A percentile compares a stretch with the other conserved stretches of the same genome.
Conservation (phyloP, 2,797 vertebrate genomes). For the Serranus cabrilla region DNA sequence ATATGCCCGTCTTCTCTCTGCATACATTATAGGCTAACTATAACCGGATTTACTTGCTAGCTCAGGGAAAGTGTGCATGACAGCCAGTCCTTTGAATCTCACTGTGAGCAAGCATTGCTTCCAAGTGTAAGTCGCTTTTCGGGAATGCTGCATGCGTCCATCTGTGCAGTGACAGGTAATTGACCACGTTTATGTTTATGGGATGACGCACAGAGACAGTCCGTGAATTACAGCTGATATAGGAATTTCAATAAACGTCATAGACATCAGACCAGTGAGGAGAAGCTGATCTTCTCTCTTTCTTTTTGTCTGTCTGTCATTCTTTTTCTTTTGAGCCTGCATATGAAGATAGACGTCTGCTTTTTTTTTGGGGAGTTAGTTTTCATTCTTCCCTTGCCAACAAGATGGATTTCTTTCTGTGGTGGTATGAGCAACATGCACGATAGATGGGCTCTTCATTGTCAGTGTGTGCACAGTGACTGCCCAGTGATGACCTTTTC, state of each 20-base stretch:
- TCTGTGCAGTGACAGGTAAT: conserved; percentile 51
- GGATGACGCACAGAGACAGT: conserved; percentile 41
- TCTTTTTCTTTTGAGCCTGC: background rate
- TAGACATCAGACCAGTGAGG: conserved; percentile 27
- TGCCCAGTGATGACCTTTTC: conserved; percentile 65
- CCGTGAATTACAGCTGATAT: conserved; percentile 63
- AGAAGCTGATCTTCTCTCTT: background rate
- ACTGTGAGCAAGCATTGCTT: conserved; percentile 58
- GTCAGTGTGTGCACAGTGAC: conserved; percentile 40
- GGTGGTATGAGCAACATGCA: conserved; percentile 34
- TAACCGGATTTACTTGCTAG: conserved; percentile 75
- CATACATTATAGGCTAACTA: conserved; percentile 68
- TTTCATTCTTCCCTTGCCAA: conserved; percentile 11
- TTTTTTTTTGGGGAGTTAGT: conserved; percentile 14
- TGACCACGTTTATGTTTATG: conserved; percentile 59
- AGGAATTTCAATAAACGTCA: conserved; percentile 54
- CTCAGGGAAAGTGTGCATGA: conserved; percentile 63
- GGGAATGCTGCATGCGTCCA: conserved; percentile 42
- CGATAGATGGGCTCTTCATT: conserved; percentile 47
- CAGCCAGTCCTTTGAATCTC: conserved; percentile 64
- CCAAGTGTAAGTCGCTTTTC: conserved; percentile 50
- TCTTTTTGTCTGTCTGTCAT: background rate
- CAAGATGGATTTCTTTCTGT: conserved; percentile 27
- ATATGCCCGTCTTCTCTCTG: conserved; percentile 62
- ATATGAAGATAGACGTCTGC: background rate